phyloP scores from a whole-genome alignment of 2,888 invertebrate genomes.

The Bugula neritina region DNA sequence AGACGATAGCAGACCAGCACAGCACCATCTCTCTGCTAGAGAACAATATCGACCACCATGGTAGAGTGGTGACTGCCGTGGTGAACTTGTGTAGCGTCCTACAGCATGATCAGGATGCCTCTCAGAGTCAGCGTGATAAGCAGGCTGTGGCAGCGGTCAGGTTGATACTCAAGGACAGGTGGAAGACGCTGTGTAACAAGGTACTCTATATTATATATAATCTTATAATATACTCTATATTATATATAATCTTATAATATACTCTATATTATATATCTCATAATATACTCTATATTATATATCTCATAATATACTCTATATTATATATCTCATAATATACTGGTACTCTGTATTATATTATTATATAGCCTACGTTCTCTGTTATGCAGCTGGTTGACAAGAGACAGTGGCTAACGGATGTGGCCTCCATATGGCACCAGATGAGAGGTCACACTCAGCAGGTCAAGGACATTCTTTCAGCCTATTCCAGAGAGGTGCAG shows the following conservation, averaged over 20 bases:
- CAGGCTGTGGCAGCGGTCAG: constrained; percentile 22
- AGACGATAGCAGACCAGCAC: constrained; percentile 1
- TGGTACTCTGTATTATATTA: too few species aligned
- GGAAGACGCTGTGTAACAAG: constrained; percentile 36
- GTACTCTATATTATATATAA: too few species aligned
- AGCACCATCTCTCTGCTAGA: neutral
- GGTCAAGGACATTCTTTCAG: neutral
- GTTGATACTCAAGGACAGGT: constrained; percentile 25
- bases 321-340: too few species aligned
- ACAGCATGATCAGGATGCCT: constrained; percentile 27
- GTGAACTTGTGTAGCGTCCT: constrained; percentile 25
- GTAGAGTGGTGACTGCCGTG: constrained; percentile 20
- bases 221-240: too few species aligned
- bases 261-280: too few species aligned
- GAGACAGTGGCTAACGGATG: constrained; percentile 24
- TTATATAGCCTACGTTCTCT: too few species aligned
- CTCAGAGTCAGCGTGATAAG: constrained; percentile 24
- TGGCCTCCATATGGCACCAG: constrained; percentile 2
- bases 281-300: too few species aligned
- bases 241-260: too few species aligned
- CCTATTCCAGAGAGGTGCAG: constrained; percentile 20
- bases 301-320: too few species aligned
- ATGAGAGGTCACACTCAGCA: neutral
- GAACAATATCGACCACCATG: constrained; percentile 16
- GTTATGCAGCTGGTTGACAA: neutral